phyloP scores from a whole-genome alignment of 1,140 invertebrate genomes.

The Elysia chlorotica region DNA sequence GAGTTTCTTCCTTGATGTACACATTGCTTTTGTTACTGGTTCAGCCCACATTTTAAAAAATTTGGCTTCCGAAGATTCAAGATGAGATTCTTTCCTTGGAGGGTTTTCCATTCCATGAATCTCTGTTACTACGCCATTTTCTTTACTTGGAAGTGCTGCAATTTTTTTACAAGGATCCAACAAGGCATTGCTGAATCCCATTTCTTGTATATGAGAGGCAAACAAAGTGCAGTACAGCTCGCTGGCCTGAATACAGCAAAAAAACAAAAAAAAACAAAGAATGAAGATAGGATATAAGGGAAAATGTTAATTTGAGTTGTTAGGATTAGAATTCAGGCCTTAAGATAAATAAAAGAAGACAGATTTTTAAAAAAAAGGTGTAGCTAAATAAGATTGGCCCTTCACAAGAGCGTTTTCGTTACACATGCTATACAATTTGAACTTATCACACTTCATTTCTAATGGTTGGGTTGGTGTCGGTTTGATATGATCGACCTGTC shows the following conservation, averaged over 20 bases:
- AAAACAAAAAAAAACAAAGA: not conserved
- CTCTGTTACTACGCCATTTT: no score
- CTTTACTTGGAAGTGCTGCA: no score
- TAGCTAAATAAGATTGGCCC: not conserved
- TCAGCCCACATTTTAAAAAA: conserved; percentile 43
- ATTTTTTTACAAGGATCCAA: not conserved
- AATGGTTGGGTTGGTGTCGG: no score
- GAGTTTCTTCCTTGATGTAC: conserved; percentile 33
- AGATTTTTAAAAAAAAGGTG: not conserved
- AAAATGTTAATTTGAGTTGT: not conserved
- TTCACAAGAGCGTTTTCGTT: no score
- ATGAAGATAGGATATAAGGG: conserved; percentile 1
- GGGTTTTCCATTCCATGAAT: no score
- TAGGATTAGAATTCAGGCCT: not conserved
- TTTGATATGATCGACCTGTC: no score
- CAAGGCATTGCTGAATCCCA: not conserved
- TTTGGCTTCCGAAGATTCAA: no score
- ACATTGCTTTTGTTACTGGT: conserved; percentile 44
- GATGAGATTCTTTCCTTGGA: no score
- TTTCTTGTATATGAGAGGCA: conserved; percentile 20
- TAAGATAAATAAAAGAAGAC: not conserved
- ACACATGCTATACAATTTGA: no score
- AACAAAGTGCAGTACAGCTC: conserved; percentile 50
- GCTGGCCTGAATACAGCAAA: conserved; percentile 40
- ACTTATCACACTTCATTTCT: no score